Evolutionary conservation across 2,888 invertebrate genomes (phyloP).

Genomic region (Empis stercorea): DNA sequence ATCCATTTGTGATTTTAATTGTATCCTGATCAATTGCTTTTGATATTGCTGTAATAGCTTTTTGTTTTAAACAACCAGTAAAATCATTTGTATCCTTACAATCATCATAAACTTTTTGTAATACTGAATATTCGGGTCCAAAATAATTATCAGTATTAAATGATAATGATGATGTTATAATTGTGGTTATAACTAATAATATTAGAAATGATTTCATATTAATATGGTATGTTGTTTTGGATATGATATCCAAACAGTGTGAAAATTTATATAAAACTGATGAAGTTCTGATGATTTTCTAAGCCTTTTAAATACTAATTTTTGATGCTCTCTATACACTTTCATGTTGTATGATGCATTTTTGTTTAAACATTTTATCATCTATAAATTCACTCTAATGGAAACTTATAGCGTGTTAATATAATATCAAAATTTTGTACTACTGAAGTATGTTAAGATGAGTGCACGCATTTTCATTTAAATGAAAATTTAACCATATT

Average conservation of each 20-base stretch:
- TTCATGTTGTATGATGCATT: too few relatives aligned
- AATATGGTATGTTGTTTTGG: too few relatives aligned
- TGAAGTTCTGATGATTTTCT: not conserved
- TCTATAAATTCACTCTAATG: too few relatives aligned
- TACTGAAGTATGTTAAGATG: too few relatives aligned
- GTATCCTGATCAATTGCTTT: conserved; percentile 49
- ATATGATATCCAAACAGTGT: too few relatives aligned
- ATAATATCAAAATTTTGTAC: too few relatives aligned
- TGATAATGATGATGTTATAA: conserved; percentile 9
- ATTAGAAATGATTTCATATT: too few relatives aligned
- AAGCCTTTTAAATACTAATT: conserved; percentile 16
- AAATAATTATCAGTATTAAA: conserved; percentile 28
- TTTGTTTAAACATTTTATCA: too few relatives aligned
- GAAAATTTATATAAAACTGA: not conserved
- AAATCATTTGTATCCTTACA: conserved; percentile 48
- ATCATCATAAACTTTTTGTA: conserved; percentile 49
- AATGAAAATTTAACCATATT: too few relatives aligned
- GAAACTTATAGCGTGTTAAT: too few relatives aligned
- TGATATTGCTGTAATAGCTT: conserved; percentile 44
- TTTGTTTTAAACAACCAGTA: conserved; percentile 47
- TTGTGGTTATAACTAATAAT: too few relatives aligned
- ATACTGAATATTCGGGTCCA: conserved; percentile 44
- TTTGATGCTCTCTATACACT: conserved; percentile 17
- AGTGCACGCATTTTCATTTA: too few relatives aligned
- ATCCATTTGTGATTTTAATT: conserved; percentile 47